phyloP scores from a whole-genome alignment of 2,797 vertebrate genomes.

The Muscicapa striata region DNA sequence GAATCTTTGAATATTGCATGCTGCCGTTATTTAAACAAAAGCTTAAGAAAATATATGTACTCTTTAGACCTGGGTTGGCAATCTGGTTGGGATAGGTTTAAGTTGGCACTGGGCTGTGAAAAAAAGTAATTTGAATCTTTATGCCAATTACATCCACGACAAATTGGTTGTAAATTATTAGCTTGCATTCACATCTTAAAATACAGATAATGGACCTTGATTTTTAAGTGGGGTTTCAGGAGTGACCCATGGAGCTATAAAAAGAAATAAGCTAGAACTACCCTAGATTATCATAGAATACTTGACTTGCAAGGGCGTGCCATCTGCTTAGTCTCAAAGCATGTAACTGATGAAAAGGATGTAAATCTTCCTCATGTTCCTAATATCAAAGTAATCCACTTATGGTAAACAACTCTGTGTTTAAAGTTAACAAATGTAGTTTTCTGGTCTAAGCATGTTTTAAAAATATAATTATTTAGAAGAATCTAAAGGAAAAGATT shows the following conservation, averaged over 20 bases:
- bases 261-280: neutral
- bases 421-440: neutral
- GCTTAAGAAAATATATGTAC: neutral
- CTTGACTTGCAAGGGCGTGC: neutral
- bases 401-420: neutral
- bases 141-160: neutral
- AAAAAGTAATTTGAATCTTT: neutral
- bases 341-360: neutral
- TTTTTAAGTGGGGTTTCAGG: neutral
- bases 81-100: neutral
- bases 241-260: neutral
- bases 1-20: neutral
- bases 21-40: neutral
- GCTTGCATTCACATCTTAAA: neutral
- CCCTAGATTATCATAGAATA: neutral
- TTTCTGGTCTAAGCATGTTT: neutral
- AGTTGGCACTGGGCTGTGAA: neutral
- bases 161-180: neutral
- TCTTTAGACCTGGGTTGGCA: neutral
- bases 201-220: neutral
- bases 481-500: neutral
- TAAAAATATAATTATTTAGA: neutral
- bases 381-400: neutral
- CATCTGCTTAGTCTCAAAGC: conserved; percentile 6
- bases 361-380: neutral